These are phyloP conservation scores for Dicentrarchus labrax DNA, from an alignment of 2,113 vertebrate species.

Conservation along the genomic window DNA sequence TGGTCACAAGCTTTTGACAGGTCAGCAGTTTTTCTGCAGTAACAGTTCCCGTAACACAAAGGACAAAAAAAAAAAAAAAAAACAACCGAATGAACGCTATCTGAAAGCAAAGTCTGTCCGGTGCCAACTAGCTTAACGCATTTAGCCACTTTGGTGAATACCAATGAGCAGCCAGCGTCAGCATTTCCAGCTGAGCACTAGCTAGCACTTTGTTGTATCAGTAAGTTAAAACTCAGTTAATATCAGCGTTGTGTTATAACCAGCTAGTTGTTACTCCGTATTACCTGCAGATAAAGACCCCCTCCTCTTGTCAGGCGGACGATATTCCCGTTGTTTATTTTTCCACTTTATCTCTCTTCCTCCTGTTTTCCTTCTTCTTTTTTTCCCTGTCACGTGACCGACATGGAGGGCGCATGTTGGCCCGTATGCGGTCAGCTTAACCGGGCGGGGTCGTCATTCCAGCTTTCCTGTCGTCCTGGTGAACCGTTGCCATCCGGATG, in stretches of 20 bases:
- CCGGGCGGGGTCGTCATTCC: background rate
- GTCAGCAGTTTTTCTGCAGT: slow-evolving; percentile 53
- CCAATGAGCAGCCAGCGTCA: slow-evolving; percentile 36
- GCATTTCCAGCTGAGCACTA: slow-evolving; percentile 5
- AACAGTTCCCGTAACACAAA: slow-evolving; percentile 8
- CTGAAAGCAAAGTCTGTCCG: background rate
- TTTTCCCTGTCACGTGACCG: slow-evolving; percentile 65
- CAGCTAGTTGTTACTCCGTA: background rate
- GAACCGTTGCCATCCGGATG: background rate
- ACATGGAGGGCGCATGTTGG: background rate
- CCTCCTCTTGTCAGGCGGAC: background rate
- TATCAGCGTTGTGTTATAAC: too few species aligned
- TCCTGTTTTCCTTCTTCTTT: background rate
- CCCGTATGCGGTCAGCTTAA: rapidly evolving
- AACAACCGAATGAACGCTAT: too few species aligned
- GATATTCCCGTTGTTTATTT: background rate
- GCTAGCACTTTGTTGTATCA: background rate
- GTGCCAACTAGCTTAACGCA: slow-evolving; percentile 1
- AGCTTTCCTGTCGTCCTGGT: rapidly evolving
- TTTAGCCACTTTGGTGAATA: slow-evolving; percentile 21
- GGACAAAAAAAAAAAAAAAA: too few species aligned
- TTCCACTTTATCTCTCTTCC: background rate
- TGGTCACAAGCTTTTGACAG: slow-evolving; percentile 70
- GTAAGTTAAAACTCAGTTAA: background rate
- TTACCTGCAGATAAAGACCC: slow-evolving; percentile 35